Conservation (phyloP, 2,888 invertebrate genomes). For the Eilema depressum region DNA sequence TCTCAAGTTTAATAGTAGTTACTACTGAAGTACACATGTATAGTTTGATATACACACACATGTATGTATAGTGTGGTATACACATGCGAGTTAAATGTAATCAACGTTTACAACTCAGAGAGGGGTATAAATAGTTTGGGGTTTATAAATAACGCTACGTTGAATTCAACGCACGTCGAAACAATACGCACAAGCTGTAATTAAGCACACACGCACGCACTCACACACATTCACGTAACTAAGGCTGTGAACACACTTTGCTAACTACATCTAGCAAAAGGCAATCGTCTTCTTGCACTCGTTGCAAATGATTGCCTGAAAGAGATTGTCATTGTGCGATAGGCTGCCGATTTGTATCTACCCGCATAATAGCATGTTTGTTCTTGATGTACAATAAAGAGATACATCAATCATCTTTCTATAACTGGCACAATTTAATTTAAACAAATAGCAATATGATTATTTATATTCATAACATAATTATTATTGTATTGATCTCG, state of each 20-base stretch:
- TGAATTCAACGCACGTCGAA: slow-evolving; percentile 33
- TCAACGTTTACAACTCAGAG: slow-evolving; percentile 28
- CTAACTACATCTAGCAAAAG: not conserved
- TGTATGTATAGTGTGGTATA: not conserved
- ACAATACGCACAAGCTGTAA: slow-evolving; percentile 33
- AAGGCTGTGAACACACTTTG: slow-evolving; percentile 9
- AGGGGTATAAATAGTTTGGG: slow-evolving; percentile 40
- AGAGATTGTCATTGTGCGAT: too few relatives aligned
- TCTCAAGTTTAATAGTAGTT: not conserved
- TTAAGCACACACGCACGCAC: slow-evolving; percentile 26
- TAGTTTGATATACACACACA: not conserved
- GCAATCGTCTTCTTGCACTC: not conserved
- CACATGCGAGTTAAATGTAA: slow-evolving; percentile 27
- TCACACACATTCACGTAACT: not conserved
- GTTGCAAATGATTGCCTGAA: too few relatives aligned
- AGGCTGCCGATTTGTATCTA: too few relatives aligned
- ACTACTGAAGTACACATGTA: not conserved
- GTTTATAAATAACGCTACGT: slow-evolving; percentile 43
- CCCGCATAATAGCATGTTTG: too few relatives aligned
- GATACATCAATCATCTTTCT: too few relatives aligned
- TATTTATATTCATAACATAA: too few relatives aligned
- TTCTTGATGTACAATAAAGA: too few relatives aligned
- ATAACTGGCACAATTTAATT: too few relatives aligned
- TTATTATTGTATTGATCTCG: too few relatives aligned
- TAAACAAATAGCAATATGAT: too few relatives aligned